phyloP scores from a whole-genome alignment of 2,888 invertebrate species.

The Xestobium rufovillosum region DNA sequence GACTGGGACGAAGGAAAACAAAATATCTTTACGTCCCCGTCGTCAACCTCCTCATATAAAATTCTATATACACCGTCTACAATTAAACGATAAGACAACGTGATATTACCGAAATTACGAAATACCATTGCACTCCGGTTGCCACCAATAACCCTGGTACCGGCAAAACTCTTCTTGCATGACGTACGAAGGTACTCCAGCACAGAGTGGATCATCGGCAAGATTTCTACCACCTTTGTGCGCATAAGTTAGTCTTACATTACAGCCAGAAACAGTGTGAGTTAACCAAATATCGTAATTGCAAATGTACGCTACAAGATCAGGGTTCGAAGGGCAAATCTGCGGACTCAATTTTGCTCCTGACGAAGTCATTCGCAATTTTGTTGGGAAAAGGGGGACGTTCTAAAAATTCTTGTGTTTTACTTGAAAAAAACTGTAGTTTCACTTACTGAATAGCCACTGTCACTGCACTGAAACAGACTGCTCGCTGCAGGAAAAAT shows the following conservation, averaged over 20 bases:
- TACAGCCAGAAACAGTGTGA: conserved; percentile 57
- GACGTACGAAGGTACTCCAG: conserved; percentile 96
- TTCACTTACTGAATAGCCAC: conserved; percentile 57
- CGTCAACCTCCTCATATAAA: conserved; percentile 81
- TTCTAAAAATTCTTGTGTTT: conserved; percentile 38
- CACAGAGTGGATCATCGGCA: conserved; percentile 77
- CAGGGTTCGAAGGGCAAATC: conserved; percentile 71
- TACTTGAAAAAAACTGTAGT: background rate
- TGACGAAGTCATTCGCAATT: conserved; percentile 54
- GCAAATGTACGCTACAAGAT: conserved; percentile 84
- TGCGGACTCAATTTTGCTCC: conserved; percentile 73
- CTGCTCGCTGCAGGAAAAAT: conserved; percentile 87
- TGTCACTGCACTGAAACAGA: conserved; percentile 77
- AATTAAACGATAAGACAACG: conserved; percentile 21
- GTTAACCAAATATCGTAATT: conserved; percentile 89
- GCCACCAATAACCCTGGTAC: conserved; percentile 99
- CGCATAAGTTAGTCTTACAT: conserved; percentile 63
- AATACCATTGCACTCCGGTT: conserved; percentile 64
- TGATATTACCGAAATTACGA: background rate
- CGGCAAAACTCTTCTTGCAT: conserved; percentile 97
- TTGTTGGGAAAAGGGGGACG: conserved; percentile 60
- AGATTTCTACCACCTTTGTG: conserved; percentile 60
- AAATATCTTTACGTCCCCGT: conserved; percentile 84
- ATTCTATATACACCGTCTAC: conserved; percentile 71
- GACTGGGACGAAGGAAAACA: conserved; percentile 80